A percentile compares a stretch with the other conserved stretches of the same genome.
Conservation (phyloP, 2,888 invertebrate genomes). For the Sarcophaga rosellei region DNA sequence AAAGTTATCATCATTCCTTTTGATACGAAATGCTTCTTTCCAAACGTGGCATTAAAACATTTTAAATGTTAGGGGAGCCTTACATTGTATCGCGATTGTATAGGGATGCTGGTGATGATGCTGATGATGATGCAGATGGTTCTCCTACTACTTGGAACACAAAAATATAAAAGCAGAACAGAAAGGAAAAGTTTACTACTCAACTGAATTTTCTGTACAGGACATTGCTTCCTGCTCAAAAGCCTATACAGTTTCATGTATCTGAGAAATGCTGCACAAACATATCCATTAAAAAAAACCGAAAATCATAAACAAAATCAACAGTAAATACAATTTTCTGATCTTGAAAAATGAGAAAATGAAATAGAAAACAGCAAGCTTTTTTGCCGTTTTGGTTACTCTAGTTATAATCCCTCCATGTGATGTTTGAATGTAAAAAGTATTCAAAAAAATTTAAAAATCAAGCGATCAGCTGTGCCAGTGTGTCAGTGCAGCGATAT, state of each 20-base stretch:
- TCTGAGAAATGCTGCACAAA: neutral
- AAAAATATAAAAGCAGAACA: constrained; percentile 35
- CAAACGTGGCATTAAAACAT: too few relatives aligned
- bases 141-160: too few relatives aligned
- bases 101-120: too few relatives aligned
- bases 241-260: constrained; percentile 4
- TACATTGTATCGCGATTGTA: too few relatives aligned
- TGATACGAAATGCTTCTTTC: too few relatives aligned
- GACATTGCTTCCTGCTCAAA: constrained; percentile 59
- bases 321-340: constrained; percentile 24
- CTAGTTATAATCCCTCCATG: constrained; percentile 39
- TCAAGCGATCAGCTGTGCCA: constrained; percentile 1
- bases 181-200: constrained; percentile 67
- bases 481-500: too few relatives aligned
- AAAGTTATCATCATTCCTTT: too few relatives aligned
- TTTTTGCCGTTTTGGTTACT: too few relatives aligned
- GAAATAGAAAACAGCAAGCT: too few relatives aligned
- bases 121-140: too few relatives aligned
- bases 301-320: neutral
- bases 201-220: constrained; percentile 55
- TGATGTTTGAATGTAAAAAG: constrained; percentile 48
- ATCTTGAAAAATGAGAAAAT: too few relatives aligned
- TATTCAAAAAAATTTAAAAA: neutral
- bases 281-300: neutral
- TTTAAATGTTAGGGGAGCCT: too few relatives aligned